A percentile compares a stretch with the other conserved stretches of the same genome.
Evolutionary conservation across 2,888 invertebrate genomes (phyloP).

Genomic region (Achlya flavicornis): DNA sequence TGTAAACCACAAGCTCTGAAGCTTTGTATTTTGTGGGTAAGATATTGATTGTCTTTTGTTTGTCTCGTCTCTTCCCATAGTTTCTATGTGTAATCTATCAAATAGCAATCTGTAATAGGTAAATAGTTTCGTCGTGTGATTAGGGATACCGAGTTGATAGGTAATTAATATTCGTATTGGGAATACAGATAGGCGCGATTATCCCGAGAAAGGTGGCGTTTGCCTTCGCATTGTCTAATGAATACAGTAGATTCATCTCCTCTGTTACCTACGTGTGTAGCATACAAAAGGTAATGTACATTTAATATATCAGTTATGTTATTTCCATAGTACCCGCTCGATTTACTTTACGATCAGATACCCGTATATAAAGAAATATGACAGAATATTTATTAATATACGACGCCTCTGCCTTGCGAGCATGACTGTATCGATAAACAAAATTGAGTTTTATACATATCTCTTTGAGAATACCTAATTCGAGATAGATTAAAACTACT

Average conservation of each 20-base stretch:
- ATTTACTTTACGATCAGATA: no score
- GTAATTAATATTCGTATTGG: conserved; percentile 24
- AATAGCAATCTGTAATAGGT: conserved; percentile 15
- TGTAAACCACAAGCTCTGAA: not conserved
- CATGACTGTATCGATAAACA: no score
- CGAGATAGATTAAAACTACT: no score
- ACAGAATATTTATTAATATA: no score
- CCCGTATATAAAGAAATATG: no score
- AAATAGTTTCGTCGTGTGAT: conserved; percentile 23
- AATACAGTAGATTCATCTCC: conserved; percentile 5
- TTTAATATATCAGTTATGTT: no score
- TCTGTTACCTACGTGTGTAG: not conserved
- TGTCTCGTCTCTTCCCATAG: conserved; percentile 1
- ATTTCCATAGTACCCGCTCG: no score
- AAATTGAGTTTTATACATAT: no score
- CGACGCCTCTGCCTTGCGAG: no score
- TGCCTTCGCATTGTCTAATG: conserved; percentile 12
- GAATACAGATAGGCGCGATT: conserved; percentile 15
- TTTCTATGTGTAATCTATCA: conserved; percentile 11
- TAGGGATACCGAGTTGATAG: conserved; percentile 21
- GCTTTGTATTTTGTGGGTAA: not conserved
- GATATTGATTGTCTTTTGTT: conserved; percentile 12
- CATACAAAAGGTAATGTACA: not conserved
- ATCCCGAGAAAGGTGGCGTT: conserved; percentile 12
- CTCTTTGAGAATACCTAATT: no score